These are phyloP conservation scores for Falco novaeseelandiae DNA, from an alignment of 2,797 vertebrate species.

Conservation along the genomic window DNA sequence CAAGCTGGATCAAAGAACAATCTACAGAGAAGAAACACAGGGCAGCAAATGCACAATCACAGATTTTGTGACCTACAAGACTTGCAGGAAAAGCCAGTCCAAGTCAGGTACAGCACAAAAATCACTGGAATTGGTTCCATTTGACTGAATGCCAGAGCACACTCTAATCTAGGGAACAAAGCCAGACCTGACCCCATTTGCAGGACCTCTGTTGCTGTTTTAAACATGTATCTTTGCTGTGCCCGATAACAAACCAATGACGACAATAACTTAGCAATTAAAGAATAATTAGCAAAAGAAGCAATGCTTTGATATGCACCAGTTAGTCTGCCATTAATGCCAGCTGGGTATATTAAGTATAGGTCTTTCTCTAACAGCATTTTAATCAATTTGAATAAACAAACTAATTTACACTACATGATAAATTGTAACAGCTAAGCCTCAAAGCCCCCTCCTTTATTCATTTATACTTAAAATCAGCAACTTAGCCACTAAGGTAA, in stretches of 20 bases:
- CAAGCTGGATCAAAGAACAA: neutral
- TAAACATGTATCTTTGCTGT: neutral
- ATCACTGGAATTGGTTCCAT: neutral
- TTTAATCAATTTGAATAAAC: neutral
- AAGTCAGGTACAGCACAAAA: neutral
- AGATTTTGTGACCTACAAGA: neutral
- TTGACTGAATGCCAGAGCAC: constrained; percentile 25
- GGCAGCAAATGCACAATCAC: neutral
- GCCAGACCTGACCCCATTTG: constrained; percentile 22
- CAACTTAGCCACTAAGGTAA: neutral
- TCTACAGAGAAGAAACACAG: neutral
- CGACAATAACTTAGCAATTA: neutral
- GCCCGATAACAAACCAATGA: constrained; percentile 4
- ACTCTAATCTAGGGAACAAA: neutral
- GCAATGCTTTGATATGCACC: neutral
- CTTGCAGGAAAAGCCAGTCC: constrained; percentile 1
- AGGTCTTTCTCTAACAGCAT: neutral
- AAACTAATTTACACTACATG: neutral
- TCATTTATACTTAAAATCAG: neutral
- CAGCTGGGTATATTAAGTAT: neutral
- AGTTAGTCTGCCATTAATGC: neutral
- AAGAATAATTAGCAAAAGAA: constrained; percentile 2
- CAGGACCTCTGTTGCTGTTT: constrained; percentile 13
- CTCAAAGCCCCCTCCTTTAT: neutral
- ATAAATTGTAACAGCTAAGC: neutral